phyloP scores from a whole-genome alignment of 2,797 vertebrate species.

The Macroramphosus scolopax region DNA sequence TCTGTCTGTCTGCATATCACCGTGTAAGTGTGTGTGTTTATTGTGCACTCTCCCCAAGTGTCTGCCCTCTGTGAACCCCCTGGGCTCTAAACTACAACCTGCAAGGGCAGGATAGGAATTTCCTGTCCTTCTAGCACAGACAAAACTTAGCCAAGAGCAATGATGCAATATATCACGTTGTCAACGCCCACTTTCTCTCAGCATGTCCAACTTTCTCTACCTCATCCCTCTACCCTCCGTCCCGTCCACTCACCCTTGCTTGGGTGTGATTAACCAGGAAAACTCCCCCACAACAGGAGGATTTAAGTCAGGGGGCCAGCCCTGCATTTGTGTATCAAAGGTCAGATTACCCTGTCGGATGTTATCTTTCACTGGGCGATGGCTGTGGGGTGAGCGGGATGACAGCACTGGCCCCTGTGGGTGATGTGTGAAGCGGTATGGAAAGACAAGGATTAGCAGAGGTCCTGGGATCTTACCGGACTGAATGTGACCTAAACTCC shows the following conservation, averaged over 20 bases:
- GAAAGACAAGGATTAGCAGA: slow-evolving; percentile 71
- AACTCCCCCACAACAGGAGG: slow-evolving; percentile 46
- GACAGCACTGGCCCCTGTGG: slow-evolving; percentile 59
- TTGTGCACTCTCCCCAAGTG: slow-evolving; percentile 27
- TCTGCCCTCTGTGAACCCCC: slow-evolving; percentile 58
- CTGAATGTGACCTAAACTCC: slow-evolving; percentile 60
- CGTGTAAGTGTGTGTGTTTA: slow-evolving; percentile 35
- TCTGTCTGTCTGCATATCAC: slow-evolving; percentile 35
- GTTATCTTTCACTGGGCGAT: slow-evolving; percentile 72
- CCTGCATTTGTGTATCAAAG: slow-evolving; percentile 75
- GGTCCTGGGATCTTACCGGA: slow-evolving; percentile 55
- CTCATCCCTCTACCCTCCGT: slow-evolving; percentile 31
- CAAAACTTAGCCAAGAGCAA: slow-evolving; percentile 28
- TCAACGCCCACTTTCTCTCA: slow-evolving; percentile 12
- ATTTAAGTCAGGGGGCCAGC: slow-evolving; percentile 58
- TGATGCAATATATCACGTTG: slow-evolving; percentile 41
- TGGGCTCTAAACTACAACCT: slow-evolving; percentile 48
- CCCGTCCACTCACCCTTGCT: slow-evolving; percentile 29
- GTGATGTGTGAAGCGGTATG: slow-evolving; percentile 66
- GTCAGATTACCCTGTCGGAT: slow-evolving; percentile 80
- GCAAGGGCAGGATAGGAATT: slow-evolving; percentile 62
- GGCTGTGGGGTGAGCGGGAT: slow-evolving; percentile 55
- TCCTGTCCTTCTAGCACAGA: slow-evolving; percentile 57
- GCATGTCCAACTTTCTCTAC: slow-evolving; percentile 31
- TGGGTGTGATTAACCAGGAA: slow-evolving; percentile 32